A percentile compares a stretch with the other conserved stretches of the same genome.
These are phyloP conservation scores for Tenthredo notha DNA, from an alignment of 2,888 invertebrate species.

Conservation along the genomic window DNA sequence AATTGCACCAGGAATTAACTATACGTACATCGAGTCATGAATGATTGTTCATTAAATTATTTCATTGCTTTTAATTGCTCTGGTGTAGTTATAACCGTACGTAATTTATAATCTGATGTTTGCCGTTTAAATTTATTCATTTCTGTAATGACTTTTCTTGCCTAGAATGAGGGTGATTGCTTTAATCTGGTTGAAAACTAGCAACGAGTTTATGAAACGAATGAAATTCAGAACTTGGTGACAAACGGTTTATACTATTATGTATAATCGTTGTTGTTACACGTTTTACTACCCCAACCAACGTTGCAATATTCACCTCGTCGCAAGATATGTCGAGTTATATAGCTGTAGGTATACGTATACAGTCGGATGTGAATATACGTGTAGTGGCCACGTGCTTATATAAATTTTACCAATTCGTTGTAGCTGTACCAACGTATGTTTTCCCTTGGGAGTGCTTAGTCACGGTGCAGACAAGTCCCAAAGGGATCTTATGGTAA, in stretches of 20 bases:
- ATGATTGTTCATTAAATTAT: background rate
- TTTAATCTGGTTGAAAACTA: constrained; percentile 59
- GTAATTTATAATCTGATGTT: background rate
- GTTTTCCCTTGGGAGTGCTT: constrained; percentile 70
- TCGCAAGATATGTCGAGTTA: background rate
- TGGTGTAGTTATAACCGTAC: background rate
- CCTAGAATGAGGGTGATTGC: background rate
- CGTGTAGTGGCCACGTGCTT: constrained; percentile 40
- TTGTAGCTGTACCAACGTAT: constrained; percentile 64
- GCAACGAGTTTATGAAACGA: constrained; percentile 76
- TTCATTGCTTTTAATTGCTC: background rate
- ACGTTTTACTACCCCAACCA: background rate
- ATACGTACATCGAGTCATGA: background rate
- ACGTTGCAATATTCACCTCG: background rate
- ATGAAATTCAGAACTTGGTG: constrained; percentile 65
- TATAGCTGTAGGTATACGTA: background rate
- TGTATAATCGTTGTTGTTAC: constrained; percentile 19
- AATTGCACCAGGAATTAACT: background rate
- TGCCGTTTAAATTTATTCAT: background rate
- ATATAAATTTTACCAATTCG: constrained; percentile 74
- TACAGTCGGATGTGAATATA: background rate
- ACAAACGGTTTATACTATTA: constrained; percentile 10
- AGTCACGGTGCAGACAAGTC: constrained; percentile 72
- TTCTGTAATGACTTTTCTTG: background rate
- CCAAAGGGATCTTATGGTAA: constrained; percentile 69